phyloP scores from a whole-genome alignment of 2,888 invertebrate species.

The Ectemnius continuus region DNA sequence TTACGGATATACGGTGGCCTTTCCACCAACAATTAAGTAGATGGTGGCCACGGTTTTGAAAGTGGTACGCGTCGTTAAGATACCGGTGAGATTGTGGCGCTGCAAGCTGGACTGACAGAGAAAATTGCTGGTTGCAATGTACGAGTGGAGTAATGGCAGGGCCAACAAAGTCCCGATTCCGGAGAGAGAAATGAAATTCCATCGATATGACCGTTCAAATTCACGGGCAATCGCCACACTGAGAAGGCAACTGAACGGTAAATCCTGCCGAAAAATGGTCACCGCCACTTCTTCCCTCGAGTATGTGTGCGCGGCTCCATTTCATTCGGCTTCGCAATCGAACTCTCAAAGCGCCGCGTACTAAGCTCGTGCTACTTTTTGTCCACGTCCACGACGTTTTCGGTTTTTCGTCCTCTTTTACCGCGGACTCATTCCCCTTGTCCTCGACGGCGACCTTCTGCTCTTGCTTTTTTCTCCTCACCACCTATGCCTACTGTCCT shows the following conservation, averaged over 20 bases:
- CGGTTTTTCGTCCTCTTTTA: slow-evolving; percentile 22
- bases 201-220: slow-evolving; percentile 72
- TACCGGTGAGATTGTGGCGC: slow-evolving; percentile 40
- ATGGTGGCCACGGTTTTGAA: slow-evolving; percentile 40
- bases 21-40: slow-evolving; percentile 49
- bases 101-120: slow-evolving; percentile 21
- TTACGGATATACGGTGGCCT: slow-evolving; percentile 35
- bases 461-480: not conserved
- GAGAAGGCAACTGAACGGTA: slow-evolving; percentile 46
- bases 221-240: slow-evolving; percentile 51
- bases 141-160: slow-evolving; percentile 66
- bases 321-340: slow-evolving; percentile 25
- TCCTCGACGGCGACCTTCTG: not conserved
- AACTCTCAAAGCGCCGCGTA: slow-evolving; percentile 30
- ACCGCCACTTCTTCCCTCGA: slow-evolving; percentile 39
- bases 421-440: not conserved
- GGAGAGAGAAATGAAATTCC: slow-evolving; percentile 74
- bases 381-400: slow-evolving; percentile 36
- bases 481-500: not conserved
- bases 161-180: slow-evolving; percentile 62
- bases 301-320: slow-evolving; percentile 36
- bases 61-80: not conserved
- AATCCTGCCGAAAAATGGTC: slow-evolving; percentile 68
- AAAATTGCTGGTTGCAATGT: slow-evolving; percentile 51
- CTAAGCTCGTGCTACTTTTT: slow-evolving; percentile 24